Evolutionary conservation across 2,113 vertebrate species (phyloP).

Genomic region (Vanacampus margaritifer): DNA sequence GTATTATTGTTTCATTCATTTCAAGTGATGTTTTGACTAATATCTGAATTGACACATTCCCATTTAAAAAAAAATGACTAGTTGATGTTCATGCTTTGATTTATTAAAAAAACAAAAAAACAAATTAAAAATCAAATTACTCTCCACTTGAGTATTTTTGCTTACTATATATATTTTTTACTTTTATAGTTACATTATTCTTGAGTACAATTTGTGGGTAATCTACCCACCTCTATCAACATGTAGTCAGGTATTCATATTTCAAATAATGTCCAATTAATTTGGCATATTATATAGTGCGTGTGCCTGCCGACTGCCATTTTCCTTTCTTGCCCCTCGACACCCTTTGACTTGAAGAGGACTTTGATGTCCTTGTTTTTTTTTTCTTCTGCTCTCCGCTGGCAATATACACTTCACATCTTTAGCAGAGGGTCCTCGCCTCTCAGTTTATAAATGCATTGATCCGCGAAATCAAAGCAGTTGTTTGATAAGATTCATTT

Average conservation of each 20-base stretch:
- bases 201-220: no score
- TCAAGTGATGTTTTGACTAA: no score
- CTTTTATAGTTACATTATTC: no score
- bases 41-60: no score
- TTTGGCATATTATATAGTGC: conserved; percentile 24
- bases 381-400: conserved; percentile 35
- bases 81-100: no score
- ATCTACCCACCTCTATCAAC: no score
- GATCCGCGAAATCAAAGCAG: conserved; percentile 62
- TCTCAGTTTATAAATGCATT: conserved; percentile 41
- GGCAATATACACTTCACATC: conserved; percentile 31
- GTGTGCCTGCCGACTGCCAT: conserved; percentile 24
- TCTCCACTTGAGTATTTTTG: no score
- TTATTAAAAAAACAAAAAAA: no score
- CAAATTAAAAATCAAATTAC: no score
- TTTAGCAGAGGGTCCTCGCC: conserved; percentile 11
- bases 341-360: conserved; percentile 45
- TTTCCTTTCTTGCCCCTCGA: conserved; percentile 29
- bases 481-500: conserved; percentile 34
- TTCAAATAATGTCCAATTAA: background rate
- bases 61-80: no score
- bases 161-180: no score
- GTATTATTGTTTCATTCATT: no score
- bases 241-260: background rate
- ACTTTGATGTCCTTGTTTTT: conserved; percentile 50